Base-by-base conservation (phyloP, 2,797 vertebrate species). In the Melanotaenia nigrans region DNA sequence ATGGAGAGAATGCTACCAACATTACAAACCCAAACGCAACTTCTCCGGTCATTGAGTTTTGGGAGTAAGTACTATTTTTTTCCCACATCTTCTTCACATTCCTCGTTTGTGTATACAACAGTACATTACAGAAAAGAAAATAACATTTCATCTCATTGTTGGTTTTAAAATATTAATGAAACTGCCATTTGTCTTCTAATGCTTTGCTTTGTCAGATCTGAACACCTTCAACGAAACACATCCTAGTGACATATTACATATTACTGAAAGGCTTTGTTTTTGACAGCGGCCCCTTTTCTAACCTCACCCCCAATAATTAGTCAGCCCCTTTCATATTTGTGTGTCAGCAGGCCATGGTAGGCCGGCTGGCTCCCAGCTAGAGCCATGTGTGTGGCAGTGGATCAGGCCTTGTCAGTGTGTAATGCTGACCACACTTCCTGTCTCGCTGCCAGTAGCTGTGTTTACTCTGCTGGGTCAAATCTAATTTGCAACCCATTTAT, bases 21-120 rank as follows among this genome's bases (percentile, higher is more conserved):
- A 95, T 96, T 89, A 98, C 94, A 77, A 94, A 95, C 82, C 93
- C 94, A 77, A 99, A 97, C 10, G 95, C 96, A 67, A 98, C 97
- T 42, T 99, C 98, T 81, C 97, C 98, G 2, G 98, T 99, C 85
- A 99, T 99, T 83, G 98, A 99, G 89, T 99, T 99, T 87, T 99
- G 98, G 98, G 98, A 99, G 98, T 99, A 93, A 99, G 98, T 99
- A 93, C 62, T 64, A 57, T n/a, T 58, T 63, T 56, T 30, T 56
- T 14, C 14, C 61, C 22, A 53, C 63, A 33, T 45, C 11, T 36
- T 3, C 49, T 53, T 36, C 30, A 63, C 59, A 67, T 5, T 62
- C 4, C 36, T 57, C 6, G 54, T 57, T 63, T 61, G 14, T 54
- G 6, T 25, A 4, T 33, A 40, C 1, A 47, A 71, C 65, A 42